Conservation (phyloP, 1,140 invertebrate genomes). For the Euborellia annulipes region DNA sequence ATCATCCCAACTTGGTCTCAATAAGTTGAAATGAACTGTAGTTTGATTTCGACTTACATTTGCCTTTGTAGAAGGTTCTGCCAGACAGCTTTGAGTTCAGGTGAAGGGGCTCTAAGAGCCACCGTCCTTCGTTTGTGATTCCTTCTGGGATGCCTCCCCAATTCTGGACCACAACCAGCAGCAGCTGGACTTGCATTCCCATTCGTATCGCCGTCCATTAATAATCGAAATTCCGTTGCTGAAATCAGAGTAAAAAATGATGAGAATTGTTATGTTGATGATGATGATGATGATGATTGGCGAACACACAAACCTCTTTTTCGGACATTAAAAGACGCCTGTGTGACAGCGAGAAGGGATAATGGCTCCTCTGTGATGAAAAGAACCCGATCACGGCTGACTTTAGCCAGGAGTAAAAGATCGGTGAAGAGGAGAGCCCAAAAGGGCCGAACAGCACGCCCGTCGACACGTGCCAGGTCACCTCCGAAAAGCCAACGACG, state of each 20-base stretch:
- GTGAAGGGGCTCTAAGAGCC: constrained; percentile 55
- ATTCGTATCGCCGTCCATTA: constrained; percentile 39
- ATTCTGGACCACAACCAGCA: constrained; percentile 43
- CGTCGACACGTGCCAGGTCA: constrained; percentile 62
- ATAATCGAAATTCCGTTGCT: constrained; percentile 51
- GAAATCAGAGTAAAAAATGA: constrained; percentile 15
- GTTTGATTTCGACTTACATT: constrained; percentile 55
- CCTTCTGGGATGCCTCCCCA: constrained; percentile 32
- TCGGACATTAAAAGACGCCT: constrained; percentile 66
- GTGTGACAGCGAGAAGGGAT: constrained; percentile 53
- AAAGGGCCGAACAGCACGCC: constrained; percentile 57
- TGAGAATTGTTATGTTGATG: background rate
- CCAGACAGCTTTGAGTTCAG: constrained; percentile 75
- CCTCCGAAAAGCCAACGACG: constrained; percentile 78
- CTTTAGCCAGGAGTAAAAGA: constrained; percentile 65
- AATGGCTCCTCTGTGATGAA: constrained; percentile 77
- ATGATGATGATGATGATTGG: background rate
- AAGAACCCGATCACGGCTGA: constrained; percentile 64
- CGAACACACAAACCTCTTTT: constrained; percentile 47
- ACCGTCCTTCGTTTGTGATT: constrained; percentile 46
- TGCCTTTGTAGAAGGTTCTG: constrained; percentile 73
- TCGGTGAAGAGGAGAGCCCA: constrained; percentile 73
- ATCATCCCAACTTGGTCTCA: no score
- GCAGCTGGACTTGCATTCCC: constrained; percentile 42
- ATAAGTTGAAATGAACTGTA: constrained; percentile 44